Evolutionary conservation across 2,888 invertebrate genomes (phyloP).

Genomic region (Apoda limacodes): DNA sequence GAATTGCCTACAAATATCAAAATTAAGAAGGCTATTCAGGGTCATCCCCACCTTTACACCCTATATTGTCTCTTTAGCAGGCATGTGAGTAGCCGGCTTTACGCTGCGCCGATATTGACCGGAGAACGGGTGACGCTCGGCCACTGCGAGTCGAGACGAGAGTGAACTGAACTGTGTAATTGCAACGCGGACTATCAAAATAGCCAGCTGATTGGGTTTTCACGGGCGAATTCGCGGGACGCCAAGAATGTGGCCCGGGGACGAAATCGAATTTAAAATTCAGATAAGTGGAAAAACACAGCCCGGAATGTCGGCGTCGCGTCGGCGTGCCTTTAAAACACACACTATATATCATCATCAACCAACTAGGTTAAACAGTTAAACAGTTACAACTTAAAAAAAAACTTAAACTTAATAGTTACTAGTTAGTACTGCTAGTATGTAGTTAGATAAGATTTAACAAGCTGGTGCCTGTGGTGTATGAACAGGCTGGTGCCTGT

Average conservation of each 20-base stretch:
- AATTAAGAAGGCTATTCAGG: no score
- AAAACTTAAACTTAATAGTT: no score
- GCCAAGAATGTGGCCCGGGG: conserved; percentile 14
- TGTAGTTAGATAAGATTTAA: no score
- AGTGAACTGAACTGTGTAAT: conserved; percentile 49
- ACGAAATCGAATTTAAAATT: conserved; percentile 50
- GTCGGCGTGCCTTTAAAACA: background rate
- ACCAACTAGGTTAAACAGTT: conserved; percentile 2
- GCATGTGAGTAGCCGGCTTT: no score
- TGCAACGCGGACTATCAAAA: conserved; percentile 40
- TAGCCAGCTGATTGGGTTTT: conserved; percentile 54
- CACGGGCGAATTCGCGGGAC: conserved; percentile 46
- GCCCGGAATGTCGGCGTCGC: conserved; percentile 11
- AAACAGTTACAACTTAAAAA: no score
- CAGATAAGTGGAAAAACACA: conserved; percentile 60
- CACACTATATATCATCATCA: conserved; percentile 5
- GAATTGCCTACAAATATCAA: no score
- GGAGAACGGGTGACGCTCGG: background rate
- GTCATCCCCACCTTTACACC: no score
- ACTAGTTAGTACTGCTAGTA: no score
- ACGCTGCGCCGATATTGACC: no score
- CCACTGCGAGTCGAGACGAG: conserved; percentile 22
- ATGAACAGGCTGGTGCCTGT: no score
- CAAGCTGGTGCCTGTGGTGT: no score
- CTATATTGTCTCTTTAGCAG: no score